phyloP scores from a whole-genome alignment of 2,797 vertebrate species.

The Fringilla coelebs region DNA sequence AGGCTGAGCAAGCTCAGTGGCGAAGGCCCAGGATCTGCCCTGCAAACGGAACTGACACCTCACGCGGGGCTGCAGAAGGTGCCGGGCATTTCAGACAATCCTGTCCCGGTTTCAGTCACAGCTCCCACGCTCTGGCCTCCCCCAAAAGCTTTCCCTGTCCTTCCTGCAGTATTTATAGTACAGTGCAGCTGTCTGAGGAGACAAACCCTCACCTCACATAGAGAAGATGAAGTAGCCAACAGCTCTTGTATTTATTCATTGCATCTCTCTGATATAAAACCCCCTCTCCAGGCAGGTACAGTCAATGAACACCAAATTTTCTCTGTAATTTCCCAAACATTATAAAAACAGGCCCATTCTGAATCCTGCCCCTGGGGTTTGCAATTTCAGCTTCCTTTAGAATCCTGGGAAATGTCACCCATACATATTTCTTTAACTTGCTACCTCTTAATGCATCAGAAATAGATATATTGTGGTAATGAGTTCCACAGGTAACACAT shows the following conservation, averaged over 20 bases:
- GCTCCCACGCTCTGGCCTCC: background rate
- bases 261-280: fast-evolving
- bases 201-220: background rate
- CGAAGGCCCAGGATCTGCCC: background rate
- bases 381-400: background rate
- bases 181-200: background rate
- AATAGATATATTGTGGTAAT: background rate
- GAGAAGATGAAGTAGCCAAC: background rate
- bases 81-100: background rate
- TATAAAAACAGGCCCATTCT: background rate
- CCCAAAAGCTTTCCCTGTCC: background rate
- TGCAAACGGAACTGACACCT: background rate
- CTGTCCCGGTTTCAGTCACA: fast-evolving
- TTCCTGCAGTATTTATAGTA: background rate
- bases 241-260: background rate
- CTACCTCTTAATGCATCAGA: background rate
- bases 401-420: background rate
- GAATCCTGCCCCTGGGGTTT: fast-evolving
- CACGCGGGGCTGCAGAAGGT: background rate
- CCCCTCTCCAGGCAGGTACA: background rate
- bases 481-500: conserved; percentile 38
- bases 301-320: background rate
- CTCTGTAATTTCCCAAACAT: background rate
- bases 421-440: fast-evolving
- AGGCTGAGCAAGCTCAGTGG: background rate